Conservation (phyloP, 2,888 invertebrate genomes). For the Theretra japonica region DNA sequence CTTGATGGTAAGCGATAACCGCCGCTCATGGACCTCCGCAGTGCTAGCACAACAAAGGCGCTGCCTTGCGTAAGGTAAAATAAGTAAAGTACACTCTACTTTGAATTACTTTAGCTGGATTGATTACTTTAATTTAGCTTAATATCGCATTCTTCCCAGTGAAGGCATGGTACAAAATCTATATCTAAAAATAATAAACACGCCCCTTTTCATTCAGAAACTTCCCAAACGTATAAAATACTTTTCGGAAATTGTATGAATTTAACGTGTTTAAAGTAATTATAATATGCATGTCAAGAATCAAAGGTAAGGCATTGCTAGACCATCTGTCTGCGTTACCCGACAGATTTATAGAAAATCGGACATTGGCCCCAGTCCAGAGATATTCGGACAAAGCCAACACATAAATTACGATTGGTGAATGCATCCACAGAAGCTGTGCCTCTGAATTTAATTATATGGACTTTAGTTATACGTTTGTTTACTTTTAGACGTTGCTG, state of each 20-base stretch:
- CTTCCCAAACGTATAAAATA: too few relatives aligned
- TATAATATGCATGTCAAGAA: background rate
- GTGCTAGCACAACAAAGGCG: too few relatives aligned
- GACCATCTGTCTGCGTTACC: background rate
- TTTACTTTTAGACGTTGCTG: background rate
- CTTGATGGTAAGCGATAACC: too few relatives aligned
- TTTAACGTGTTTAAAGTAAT: background rate
- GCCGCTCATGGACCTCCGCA: too few relatives aligned
- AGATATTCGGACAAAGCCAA: constrained; percentile 51
- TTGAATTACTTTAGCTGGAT: too few relatives aligned
- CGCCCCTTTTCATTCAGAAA: too few relatives aligned
- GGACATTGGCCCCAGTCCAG: constrained; percentile 52
- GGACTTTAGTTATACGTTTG: constrained; percentile 36
- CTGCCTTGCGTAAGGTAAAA: too few relatives aligned
- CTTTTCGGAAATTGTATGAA: background rate
- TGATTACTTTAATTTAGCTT: too few relatives aligned
- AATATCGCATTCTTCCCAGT: too few relatives aligned
- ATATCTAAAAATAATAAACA: too few relatives aligned
- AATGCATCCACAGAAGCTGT: constrained; percentile 45
- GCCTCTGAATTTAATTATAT: constrained; percentile 42
- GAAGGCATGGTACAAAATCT: too few relatives aligned
- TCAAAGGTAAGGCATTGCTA: background rate
- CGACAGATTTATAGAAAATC: constrained; percentile 28
- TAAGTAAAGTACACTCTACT: too few relatives aligned
- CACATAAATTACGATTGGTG: constrained; percentile 59